Conservation (phyloP, 2,113 vertebrate genomes). For the Toxotes jaculatrix region DNA sequence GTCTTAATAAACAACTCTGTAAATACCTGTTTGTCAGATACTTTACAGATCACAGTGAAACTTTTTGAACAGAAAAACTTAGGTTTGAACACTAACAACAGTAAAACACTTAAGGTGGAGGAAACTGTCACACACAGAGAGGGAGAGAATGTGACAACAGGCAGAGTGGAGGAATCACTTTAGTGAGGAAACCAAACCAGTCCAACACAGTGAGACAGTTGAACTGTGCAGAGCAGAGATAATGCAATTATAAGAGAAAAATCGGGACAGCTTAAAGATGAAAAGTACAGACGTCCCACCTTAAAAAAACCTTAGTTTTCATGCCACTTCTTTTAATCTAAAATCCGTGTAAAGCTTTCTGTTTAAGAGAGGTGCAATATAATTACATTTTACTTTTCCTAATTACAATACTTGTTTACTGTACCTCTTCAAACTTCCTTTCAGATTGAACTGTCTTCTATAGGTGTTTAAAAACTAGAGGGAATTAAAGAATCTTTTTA, state of each 20-base stretch:
- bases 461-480: neutral
- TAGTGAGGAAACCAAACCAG: slow-evolving; percentile 48
- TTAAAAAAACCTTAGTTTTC: neutral
- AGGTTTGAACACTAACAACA: neutral
- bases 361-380: neutral
- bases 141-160: neutral
- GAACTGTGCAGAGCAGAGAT: slow-evolving; percentile 27
- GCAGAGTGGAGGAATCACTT: slow-evolving; percentile 11
- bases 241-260: slow-evolving; percentile 2
- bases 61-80: no score
- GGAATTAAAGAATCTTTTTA: neutral
- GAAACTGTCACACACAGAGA: slow-evolving; percentile 18
- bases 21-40: neutral
- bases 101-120: neutral
- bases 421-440: neutral
- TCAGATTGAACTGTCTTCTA: neutral
- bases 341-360: neutral
- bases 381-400: neutral
- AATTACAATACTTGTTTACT: neutral
- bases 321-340: neutral
- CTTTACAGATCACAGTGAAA: neutral
- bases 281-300: neutral
- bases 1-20: neutral
- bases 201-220: slow-evolving; percentile 16
- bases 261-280: neutral